These are phyloP conservation scores for Neomicropteryx cornuta DNA, from an alignment of 1,140 invertebrate species.

Conservation along the genomic window DNA sequence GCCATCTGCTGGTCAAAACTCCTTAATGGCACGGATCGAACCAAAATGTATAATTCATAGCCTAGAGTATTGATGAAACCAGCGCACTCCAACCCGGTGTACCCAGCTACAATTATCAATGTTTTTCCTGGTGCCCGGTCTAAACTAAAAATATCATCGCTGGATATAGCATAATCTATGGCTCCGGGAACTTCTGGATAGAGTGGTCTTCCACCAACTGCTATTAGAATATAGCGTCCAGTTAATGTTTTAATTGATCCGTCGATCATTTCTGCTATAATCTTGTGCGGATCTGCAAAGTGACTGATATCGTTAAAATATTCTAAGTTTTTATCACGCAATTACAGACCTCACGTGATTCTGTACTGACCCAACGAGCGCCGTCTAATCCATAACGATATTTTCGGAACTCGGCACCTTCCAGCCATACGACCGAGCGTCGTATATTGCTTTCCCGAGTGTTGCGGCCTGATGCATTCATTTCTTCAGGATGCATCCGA, in stretches of 20 bases:
- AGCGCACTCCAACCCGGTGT: conserved; percentile 94
- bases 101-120: conserved; percentile 86
- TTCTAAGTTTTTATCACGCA: conserved; percentile 84
- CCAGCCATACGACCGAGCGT: conserved; percentile 75
- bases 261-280: conserved; percentile 65
- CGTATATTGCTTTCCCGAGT: conserved; percentile 69
- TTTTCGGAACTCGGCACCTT: conserved; percentile 51
- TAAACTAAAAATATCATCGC: conserved; percentile 95
- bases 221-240: conserved; percentile 77
- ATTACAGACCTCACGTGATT: conserved; percentile 82
- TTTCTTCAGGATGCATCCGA: conserved; percentile 96
- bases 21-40: conserved; percentile 86
- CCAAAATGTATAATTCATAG: conserved; percentile 82
- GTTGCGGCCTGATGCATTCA: conserved; percentile 92
- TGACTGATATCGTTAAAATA: conserved; percentile 85
- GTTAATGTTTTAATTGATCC: conserved; percentile 67
- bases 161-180: conserved; percentile 82
- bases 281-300: conserved; percentile 66
- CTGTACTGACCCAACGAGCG: conserved; percentile 61
- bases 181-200: conserved; percentile 84
- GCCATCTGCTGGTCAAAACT: conserved; percentile 99
- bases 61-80: conserved; percentile 87
- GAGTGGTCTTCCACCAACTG: conserved; percentile 82
- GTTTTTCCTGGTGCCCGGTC: conserved; percentile 84
- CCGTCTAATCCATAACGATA: conserved; percentile 61